These are phyloP conservation scores for Drosophila meridionalis DNA, from an alignment of 2,888 invertebrate species.

Conservation along the genomic window DNA sequence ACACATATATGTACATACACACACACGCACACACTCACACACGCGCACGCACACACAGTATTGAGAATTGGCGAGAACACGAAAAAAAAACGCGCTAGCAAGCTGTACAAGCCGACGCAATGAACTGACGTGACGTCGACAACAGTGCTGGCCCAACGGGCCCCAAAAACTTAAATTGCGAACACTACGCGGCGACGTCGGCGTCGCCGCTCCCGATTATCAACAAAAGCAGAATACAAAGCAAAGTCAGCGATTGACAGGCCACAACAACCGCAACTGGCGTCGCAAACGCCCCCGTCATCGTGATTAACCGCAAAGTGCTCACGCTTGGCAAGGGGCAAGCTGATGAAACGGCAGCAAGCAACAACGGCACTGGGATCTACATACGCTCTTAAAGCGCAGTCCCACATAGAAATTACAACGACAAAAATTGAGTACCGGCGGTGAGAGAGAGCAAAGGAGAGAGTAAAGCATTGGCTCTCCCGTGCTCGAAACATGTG, in stretches of 20 bases:
- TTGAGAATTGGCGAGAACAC: constrained; percentile 41
- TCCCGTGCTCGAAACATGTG: constrained; percentile 44
- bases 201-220: constrained; percentile 60
- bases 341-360: background rate
- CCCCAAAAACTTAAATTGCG: constrained; percentile 59
- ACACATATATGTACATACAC: constrained; percentile 1
- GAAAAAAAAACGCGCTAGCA: constrained; percentile 57
- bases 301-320: constrained; percentile 67
- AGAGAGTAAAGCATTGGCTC: constrained; percentile 26
- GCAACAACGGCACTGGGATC: constrained; percentile 45
- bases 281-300: constrained; percentile 59
- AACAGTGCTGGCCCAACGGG: constrained; percentile 46
- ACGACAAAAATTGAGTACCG: constrained; percentile 1
- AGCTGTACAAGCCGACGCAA: constrained; percentile 74
- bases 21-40: background rate
- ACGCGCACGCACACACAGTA: constrained; percentile 19
- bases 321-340: constrained; percentile 23
- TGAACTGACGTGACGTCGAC: constrained; percentile 72
- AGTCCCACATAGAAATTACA: constrained; percentile 18
- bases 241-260: constrained; percentile 66
- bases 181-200: constrained; percentile 36
- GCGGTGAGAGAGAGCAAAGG: background rate
- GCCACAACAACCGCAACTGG: constrained; percentile 65
- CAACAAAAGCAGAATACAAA: constrained; percentile 62
- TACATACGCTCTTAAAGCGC: constrained; percentile 58